Base-by-base conservation (phyloP, 2,888 invertebrate species). In the Chloromyia formosa region DNA sequence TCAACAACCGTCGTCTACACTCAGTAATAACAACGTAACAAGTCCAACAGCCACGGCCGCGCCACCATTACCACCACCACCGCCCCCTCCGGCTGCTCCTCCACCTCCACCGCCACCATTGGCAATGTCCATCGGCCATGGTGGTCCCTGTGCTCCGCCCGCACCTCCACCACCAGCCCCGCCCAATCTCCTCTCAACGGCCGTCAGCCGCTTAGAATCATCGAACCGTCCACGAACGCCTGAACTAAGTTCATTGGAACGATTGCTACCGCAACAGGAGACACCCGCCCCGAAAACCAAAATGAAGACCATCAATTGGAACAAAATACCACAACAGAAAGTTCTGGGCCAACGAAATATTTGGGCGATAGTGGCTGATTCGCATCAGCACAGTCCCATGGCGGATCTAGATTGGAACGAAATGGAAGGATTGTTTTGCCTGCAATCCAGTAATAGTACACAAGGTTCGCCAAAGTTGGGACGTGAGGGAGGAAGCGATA, bases 281-380 rank as follows among this genome's bases (percentile, higher is more conserved):
- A 96, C 94, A 1, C 97, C 97, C 0, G 91, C 92, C 75, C 97
- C 98, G n/a, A 95, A 94, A 84, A 91, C 94, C 35, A 97, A 97
- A 86, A 97, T 98, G 96, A 97, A 96, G 87, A 96, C 97, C 0
- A 93, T 98, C 78, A 97, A 98, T 83, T 98, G 98, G 98, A 95
- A 95, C 83, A 98, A 97, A 86, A 96, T 98, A 81, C 96, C 97
- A 49, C 93, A 92, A 82, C 93, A 92, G 82, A 95, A 94, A 87
- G 94, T 96, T 45, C 90, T 96, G 75, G 95, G 95, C 64, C 94
- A 93, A 83, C 91, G 93, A 80, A 97, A 97, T 84, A 92, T 98
- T 81, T 98, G 98, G 98, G 93, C 95, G 0, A 88, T 93, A 77
- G 94, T 97, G 78, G 95, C 95, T 1, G 90, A 91, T 79, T 92